Conservation (phyloP, 2,113 vertebrate species). For the Grammomys surdaster region DNA sequence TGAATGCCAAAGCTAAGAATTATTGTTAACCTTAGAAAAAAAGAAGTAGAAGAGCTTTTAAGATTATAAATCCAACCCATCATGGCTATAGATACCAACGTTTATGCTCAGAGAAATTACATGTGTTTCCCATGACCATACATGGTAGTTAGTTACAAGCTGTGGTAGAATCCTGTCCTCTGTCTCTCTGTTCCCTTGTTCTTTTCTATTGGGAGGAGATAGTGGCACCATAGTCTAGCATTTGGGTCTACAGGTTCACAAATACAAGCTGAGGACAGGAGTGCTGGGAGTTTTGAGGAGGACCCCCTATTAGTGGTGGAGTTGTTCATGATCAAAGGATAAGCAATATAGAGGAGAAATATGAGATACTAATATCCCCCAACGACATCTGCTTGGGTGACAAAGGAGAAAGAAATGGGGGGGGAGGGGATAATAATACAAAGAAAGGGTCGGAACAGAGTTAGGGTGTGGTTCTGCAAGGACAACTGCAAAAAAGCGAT, state of each 20-base stretch:
- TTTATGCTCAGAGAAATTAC: neutral
- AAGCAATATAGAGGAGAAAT: neutral
- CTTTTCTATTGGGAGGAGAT: neutral
- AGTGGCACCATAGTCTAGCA: neutral
- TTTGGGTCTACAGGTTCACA: neutral
- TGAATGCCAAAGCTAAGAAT: neutral
- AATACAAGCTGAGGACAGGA: neutral
- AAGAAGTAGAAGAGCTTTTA: neutral
- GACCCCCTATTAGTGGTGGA: neutral
- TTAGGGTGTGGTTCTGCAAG: neutral
- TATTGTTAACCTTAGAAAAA: neutral
- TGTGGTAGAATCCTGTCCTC: neutral
- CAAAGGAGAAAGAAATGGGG: neutral
- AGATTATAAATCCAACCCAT: neutral
- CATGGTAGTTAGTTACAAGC: neutral
- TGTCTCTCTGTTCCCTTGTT: neutral
- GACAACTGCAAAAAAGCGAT: rapidly evolving
- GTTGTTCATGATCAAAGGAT: neutral
- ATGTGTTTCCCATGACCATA: neutral
- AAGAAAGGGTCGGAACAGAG: neutral
- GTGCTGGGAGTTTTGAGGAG: neutral
- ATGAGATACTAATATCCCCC: neutral
- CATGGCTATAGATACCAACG: neutral
- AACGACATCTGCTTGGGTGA: neutral
- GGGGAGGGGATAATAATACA: neutral